Evolutionary conservation across 2,113 vertebrate genomes (phyloP).

Genomic region (Ciconia maguari): DNA sequence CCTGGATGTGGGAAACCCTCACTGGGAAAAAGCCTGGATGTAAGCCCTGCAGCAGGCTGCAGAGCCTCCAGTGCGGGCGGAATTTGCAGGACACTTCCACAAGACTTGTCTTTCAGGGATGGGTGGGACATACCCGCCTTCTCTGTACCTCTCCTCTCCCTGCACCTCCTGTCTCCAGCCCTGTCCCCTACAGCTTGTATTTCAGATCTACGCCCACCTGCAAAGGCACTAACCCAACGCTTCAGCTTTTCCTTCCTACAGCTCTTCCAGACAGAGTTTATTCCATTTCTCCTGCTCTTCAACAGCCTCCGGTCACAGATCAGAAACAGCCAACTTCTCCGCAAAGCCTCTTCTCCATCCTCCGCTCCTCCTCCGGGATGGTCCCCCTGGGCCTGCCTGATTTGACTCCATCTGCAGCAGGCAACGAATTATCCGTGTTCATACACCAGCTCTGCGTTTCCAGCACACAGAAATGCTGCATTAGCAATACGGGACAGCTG

Average conservation of each 20-base stretch:
- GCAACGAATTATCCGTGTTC: accelerated
- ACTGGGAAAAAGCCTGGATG: neutral
- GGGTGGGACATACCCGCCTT: too few species aligned
- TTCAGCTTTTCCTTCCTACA: neutral
- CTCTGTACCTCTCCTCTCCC: neutral
- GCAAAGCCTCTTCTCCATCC: neutral
- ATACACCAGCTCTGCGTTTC: accelerated
- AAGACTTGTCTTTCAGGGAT: neutral
- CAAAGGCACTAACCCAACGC: neutral
- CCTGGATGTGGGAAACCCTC: too few species aligned
- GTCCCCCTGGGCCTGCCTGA: neutral
- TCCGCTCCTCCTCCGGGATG: too few species aligned
- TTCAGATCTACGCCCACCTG: neutral
- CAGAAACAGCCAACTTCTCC: neutral
- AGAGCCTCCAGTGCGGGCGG: accelerated
- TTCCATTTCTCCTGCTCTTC: neutral
- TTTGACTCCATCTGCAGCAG: neutral
- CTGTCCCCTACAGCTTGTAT: neutral
- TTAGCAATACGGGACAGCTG: neutral
- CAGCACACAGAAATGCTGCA: neutral
- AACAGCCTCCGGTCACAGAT: neutral
- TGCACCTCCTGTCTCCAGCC: neutral
- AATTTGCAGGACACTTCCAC: neutral
- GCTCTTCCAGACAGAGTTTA: neutral
- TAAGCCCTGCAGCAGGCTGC: neutral